A percentile compares a stretch with the other conserved stretches of the same genome.
phyloP scores from a whole-genome alignment of 2,113 vertebrate species.

The Pavo muticus region DNA sequence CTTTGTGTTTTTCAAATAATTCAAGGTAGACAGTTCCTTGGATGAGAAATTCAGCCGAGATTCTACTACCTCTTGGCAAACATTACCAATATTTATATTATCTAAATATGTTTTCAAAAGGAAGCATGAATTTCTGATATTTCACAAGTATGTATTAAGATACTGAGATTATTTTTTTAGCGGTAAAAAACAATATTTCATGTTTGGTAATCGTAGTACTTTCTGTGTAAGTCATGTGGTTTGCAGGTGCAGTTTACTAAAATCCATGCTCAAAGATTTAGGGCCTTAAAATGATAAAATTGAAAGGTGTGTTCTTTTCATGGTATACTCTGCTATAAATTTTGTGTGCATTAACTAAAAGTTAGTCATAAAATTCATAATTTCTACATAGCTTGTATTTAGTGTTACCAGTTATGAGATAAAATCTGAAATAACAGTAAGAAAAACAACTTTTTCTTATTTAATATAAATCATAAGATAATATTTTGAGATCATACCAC shows the following conservation, averaged over 20 bases:
- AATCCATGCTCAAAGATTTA: rapidly evolving
- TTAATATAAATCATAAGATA: background rate
- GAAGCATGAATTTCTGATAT: background rate
- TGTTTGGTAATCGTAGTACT: background rate
- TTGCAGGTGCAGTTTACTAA: background rate
- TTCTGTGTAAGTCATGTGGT: rapidly evolving
- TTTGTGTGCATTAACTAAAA: background rate
- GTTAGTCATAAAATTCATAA: background rate
- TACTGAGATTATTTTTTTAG: background rate
- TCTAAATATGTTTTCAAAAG: background rate
- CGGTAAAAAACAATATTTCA: rapidly evolving
- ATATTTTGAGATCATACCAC: background rate
- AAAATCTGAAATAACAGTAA: background rate
- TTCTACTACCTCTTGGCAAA: background rate
- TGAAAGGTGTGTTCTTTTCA: background rate
- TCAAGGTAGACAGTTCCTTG: background rate
- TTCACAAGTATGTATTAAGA: background rate
- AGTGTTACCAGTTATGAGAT: background rate
- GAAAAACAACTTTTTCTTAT: background rate
- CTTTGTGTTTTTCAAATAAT: background rate
- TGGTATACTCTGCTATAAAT: background rate
- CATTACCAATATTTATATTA: background rate
- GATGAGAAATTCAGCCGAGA: background rate
- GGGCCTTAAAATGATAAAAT: background rate
- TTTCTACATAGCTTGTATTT: background rate